phyloP scores from a whole-genome alignment of 2,113 vertebrate species.

The Psettodes erumei region DNA sequence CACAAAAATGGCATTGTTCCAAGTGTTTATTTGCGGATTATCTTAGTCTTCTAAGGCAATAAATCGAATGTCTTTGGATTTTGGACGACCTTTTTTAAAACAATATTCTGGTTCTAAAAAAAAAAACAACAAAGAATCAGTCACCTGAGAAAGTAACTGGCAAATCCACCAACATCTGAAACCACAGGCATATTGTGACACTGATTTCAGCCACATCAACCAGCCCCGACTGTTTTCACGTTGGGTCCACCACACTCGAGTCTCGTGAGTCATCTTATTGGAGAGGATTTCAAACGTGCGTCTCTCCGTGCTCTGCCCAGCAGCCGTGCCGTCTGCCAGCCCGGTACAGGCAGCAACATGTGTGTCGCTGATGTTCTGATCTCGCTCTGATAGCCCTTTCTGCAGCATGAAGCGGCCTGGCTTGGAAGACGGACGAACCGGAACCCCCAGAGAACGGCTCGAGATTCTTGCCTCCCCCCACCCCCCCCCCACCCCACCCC shows the following conservation, averaged over 20 bases:
- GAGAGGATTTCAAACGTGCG: constrained; percentile 14
- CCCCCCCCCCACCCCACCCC: too few relatives aligned
- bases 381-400: background rate
- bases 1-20: background rate
- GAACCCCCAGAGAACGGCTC: background rate
- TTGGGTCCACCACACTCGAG: background rate
- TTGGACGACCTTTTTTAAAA: too few relatives aligned
- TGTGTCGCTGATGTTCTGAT: constrained; percentile 54
- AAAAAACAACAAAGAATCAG: too few relatives aligned
- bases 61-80: too few relatives aligned
- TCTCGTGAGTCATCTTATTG: background rate
- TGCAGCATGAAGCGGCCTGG: constrained; percentile 14
- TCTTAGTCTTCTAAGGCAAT: too few relatives aligned
- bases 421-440: background rate
- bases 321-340: constrained; percentile 17
- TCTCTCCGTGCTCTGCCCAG: constrained; percentile 4
- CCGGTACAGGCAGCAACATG: constrained; percentile 62
- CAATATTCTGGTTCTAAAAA: too few relatives aligned
- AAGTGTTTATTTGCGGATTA: too few relatives aligned
- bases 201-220: background rate
- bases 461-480: constrained; percentile 2
- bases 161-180: background rate
- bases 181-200: background rate
- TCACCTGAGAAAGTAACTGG: too few relatives aligned
- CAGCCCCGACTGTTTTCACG: background rate